Percentiles rank a stretch among this genome's conserved stretches.
Conservation (phyloP, 1,140 invertebrate genomes). For the Papilio polyxenes region DNA sequence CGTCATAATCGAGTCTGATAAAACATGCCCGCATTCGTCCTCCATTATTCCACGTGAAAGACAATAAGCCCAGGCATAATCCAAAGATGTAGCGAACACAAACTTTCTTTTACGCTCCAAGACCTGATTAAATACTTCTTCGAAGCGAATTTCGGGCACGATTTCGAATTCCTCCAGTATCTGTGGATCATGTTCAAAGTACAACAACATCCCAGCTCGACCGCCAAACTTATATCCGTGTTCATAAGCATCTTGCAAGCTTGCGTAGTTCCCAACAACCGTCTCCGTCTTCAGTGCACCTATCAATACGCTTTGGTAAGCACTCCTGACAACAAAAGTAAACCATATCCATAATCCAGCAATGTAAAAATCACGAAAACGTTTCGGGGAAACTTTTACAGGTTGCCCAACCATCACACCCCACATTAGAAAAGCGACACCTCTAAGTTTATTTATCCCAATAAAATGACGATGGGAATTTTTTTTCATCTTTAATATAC, state of each 20-base stretch:
- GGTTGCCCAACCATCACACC: constrained; percentile 65
- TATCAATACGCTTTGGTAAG: constrained; percentile 68
- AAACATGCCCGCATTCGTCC: constrained; percentile 60
- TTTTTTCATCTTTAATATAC: constrained; percentile 51
- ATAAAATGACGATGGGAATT: constrained; percentile 57
- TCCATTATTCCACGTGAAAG: constrained; percentile 55
- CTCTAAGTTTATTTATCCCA: constrained; percentile 56
- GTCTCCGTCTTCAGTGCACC: constrained; percentile 63
- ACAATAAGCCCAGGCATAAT: constrained; percentile 65
- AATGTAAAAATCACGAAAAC: constrained; percentile 69
- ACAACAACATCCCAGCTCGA: constrained; percentile 54
- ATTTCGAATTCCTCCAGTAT: constrained; percentile 60
- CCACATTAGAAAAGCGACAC: constrained; percentile 61
- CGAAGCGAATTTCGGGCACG: constrained; percentile 57
- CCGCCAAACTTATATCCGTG: constrained; percentile 62
- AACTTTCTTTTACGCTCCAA: constrained; percentile 59
- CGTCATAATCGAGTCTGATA: constrained; percentile 68
- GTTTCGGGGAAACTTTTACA: constrained; percentile 55
- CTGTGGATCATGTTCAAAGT: constrained; percentile 65
- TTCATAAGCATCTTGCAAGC: constrained; percentile 57
- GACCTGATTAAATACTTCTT: constrained; percentile 56
- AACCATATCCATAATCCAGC: constrained; percentile 67
- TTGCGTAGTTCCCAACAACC: constrained; percentile 52
- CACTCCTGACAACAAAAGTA: constrained; percentile 65
- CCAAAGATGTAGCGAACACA: constrained; percentile 62